Evolutionary conservation across 2,888 invertebrate species (phyloP), one percentile per base, ranked within the genome.

Genomic region (Metacarcinus magister): DNA sequence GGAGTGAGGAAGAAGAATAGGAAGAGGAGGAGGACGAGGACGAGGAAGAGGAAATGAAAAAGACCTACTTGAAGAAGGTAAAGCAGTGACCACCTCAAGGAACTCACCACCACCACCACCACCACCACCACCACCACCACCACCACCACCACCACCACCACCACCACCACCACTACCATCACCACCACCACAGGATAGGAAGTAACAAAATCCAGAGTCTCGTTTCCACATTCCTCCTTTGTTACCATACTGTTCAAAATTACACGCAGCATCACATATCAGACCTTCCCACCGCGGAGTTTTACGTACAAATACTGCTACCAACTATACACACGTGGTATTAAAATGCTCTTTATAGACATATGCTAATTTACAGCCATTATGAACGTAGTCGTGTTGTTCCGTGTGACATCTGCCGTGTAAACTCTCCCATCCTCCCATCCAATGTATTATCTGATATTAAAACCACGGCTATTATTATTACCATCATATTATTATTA

Each of bases 361-460:
- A n/a, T 75, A 4, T 28, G 5, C 5, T 82, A 28, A 28, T 82
- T 82, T 82, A 32, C 82, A 4, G 5, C 2, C 82, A 82, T 82
- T 82, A 82, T 82, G 28, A 82, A 82, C 82, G 82, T 82, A 32
- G 82, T 32, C 19, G 32, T 82, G 82, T 82, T 82, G 82, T 28
- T 28, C 28, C 3, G 10, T 28, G 32, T 82, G 28, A 67, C n/a
- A 67, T 67, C 67, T 67, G 67, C 23, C 67, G 67, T 16, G 67
- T 67, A 16, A 23, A 23, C 23, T 10, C 3, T 16, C 54, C 67
- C 67, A 2, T 23, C 23, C 67, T 23, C n/a, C 2, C 67, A 67
- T 16, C 23, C 67, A 23, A 23, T 67, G 67, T 67, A 67, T 16
- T 23, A 67, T 67, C 23, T 67, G 16, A 67, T 67, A 19, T 23